phyloP scores from a whole-genome alignment of 2,888 invertebrate genomes.

The Lepidocyrtoides sp. region DNA sequence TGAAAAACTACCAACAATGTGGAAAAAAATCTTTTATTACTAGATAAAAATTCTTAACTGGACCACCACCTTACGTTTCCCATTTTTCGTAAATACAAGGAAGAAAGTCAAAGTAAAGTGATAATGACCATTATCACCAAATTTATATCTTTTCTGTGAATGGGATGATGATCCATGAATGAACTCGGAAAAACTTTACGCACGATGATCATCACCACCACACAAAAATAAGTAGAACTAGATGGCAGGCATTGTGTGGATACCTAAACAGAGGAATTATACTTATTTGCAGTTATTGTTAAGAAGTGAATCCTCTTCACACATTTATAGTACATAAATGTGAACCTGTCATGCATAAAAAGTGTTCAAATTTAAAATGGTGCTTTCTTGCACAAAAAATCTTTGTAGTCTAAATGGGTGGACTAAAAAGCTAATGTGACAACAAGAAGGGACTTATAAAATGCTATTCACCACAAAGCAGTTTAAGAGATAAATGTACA shows the following conservation, averaged over 20 bases:
- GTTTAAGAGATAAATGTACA: conserved; percentile 54
- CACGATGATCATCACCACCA: conserved; percentile 6
- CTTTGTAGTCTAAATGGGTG: conserved; percentile 75
- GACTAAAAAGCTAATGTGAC: conserved; percentile 76
- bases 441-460: conserved; percentile 68
- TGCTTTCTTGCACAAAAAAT: conserved; percentile 27
- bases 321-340: conserved; percentile 27
- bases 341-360: conserved; percentile 59
- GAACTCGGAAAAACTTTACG: conserved; percentile 50
- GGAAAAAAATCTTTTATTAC: background rate
- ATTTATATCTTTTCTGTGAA: conserved; percentile 69
- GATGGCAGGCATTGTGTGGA: conserved; percentile 24
- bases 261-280: conserved; percentile 45
- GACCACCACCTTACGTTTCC: background rate
- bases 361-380: conserved; percentile 26
- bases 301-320: conserved; percentile 41
- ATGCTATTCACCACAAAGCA: conserved; percentile 37
- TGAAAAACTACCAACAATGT: conserved; percentile 7
- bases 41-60: conserved; percentile 9
- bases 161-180: conserved; percentile 66
- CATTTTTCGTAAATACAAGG: background rate
- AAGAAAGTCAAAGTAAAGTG: conserved; percentile 55
- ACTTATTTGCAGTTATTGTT: conserved; percentile 30
- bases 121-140: conserved; percentile 72
- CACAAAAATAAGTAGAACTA: conserved; percentile 38